These are phyloP conservation scores for Phalera bucephala DNA, from an alignment of 2,888 invertebrate genomes.

Conservation along the genomic window DNA sequence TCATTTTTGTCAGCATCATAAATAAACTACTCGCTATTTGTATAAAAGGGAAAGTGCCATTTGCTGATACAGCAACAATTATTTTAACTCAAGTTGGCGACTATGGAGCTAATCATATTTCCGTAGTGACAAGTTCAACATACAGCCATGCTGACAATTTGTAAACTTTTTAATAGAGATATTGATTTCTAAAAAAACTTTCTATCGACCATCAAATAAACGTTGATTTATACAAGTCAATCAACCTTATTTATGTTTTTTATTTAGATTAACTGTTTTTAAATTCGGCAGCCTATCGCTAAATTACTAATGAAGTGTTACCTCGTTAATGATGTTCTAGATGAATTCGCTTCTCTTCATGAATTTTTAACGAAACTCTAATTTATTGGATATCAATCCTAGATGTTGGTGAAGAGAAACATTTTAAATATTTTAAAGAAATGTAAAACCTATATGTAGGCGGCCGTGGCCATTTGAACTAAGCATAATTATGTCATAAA, in stretches of 20 bases:
- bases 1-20: neutral
- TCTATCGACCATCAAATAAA: slow-evolving; percentile 24
- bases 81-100: neutral
- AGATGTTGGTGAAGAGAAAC: no score
- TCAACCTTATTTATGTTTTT: slow-evolving; percentile 21
- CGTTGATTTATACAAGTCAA: slow-evolving; percentile 14
- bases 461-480: no score
- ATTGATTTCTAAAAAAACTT: slow-evolving; percentile 21
- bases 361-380: slow-evolving; percentile 10
- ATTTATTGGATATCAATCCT: no score
- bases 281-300: slow-evolving; percentile 8
- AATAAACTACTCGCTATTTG: neutral
- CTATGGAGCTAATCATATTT: no score
- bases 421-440: no score
- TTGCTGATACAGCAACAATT: neutral
- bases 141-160: neutral
- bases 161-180: slow-evolving; percentile 15
- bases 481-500: no score
- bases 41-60: neutral
- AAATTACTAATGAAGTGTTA: slow-evolving; percentile 18
- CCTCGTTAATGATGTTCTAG: slow-evolving; percentile 17
- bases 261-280: slow-evolving; percentile 13
- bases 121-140: slow-evolving; percentile 1
- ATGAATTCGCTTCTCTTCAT: slow-evolving; percentile 10
- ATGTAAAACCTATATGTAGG: no score